These are phyloP conservation scores for Lobophora halterata DNA, from an alignment of 2,888 invertebrate species.

Conservation along the genomic window DNA sequence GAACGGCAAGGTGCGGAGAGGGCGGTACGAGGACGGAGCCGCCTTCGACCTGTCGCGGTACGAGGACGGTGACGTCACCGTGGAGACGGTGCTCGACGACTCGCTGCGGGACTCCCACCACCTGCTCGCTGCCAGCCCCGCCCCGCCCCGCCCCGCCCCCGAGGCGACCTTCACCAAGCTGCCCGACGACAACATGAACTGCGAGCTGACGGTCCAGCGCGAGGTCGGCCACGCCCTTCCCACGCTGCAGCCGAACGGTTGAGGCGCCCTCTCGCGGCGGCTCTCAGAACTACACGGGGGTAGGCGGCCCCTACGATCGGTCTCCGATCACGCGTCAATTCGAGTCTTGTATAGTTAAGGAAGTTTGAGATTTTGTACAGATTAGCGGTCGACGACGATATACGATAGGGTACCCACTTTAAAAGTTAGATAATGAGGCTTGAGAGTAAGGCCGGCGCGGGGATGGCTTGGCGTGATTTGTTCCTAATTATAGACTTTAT, in stretches of 20 bases:
- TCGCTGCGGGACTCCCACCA: conserved; percentile 33
- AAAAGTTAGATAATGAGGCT: conserved; percentile 44
- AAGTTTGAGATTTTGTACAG: conserved; percentile 64
- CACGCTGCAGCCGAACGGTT: conserved; percentile 74
- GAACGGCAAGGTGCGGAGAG: conserved; percentile 60
- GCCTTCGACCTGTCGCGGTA: conserved; percentile 60
- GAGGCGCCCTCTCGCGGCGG: conserved; percentile 35
- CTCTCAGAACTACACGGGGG: conserved; percentile 61
- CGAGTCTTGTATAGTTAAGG: conserved; percentile 44
- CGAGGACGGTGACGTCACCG: conserved; percentile 55
- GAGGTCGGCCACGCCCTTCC: conserved; percentile 68
- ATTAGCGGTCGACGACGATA: conserved; percentile 41
- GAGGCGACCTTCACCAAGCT: conserved; percentile 58
- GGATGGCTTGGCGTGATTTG: conserved; percentile 64
- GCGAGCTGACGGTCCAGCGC: conserved; percentile 54
- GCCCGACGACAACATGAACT: conserved; percentile 76
- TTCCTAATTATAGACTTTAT: conserved; percentile 74
- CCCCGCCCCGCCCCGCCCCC: conserved; percentile 25
- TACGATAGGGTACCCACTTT: conserved; percentile 43
- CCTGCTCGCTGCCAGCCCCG: conserved; percentile 44
- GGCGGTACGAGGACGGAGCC: conserved; percentile 46
- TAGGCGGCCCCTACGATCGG: conserved; percentile 59
- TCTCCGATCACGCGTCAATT: conserved; percentile 46
- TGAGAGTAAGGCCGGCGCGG: conserved; percentile 47
- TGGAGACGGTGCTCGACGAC: conserved; percentile 50